phyloP scores from a whole-genome alignment of 2,113 vertebrate species.

The Pygoscelis antarcticus region DNA sequence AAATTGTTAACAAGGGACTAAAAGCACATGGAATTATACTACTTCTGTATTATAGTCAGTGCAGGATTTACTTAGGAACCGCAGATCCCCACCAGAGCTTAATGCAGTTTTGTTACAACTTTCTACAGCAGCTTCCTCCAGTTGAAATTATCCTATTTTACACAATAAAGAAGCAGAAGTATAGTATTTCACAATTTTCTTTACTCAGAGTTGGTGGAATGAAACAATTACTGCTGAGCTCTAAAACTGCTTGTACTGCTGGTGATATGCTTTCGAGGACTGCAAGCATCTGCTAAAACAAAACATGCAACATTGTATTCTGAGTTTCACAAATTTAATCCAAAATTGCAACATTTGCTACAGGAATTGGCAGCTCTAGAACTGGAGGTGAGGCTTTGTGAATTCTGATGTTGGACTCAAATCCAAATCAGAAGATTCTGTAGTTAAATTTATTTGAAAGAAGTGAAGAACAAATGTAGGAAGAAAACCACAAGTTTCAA shows the following conservation, averaged over 20 bases:
- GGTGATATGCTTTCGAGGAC: neutral
- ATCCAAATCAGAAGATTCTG: neutral
- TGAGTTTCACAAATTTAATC: neutral
- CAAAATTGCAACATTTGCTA: neutral
- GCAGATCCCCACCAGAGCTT: neutral
- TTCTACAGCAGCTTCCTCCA: neutral
- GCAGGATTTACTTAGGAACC: neutral
- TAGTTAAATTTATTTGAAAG: neutral
- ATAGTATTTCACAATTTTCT: neutral
- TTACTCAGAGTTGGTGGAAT: neutral
- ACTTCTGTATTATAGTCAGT: neutral
- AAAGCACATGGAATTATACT: neutral
- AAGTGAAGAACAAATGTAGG: neutral
- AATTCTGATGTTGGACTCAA: neutral
- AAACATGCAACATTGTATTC: neutral
- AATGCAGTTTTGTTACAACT: neutral
- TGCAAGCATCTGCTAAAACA: neutral
- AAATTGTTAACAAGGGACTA: neutral
- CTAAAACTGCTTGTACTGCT: neutral
- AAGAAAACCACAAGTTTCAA: neutral
- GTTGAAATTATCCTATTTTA: neutral
- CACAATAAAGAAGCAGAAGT: neutral
- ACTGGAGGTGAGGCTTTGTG: neutral
- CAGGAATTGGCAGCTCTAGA: neutral
- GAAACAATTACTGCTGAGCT: neutral